A percentile compares a stretch with the other conserved stretches of the same genome.
Evolutionary conservation across 2,797 vertebrate genomes (phyloP).

Genomic region (Sebastes hubbsi): DNA sequence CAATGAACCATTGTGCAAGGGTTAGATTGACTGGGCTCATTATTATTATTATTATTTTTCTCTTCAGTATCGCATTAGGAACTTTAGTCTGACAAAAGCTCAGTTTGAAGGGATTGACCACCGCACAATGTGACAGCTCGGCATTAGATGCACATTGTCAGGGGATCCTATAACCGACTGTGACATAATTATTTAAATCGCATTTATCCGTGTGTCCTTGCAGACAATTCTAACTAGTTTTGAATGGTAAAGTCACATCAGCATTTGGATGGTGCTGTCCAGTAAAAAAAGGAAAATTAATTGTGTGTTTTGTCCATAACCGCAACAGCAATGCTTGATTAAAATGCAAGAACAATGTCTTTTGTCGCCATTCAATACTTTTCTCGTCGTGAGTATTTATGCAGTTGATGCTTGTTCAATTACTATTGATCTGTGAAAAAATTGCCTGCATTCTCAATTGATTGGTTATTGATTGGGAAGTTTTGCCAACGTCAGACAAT

Average conservation of each 20-base stretch:
- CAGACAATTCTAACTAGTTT: constrained; percentile 35
- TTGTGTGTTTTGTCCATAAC: background rate
- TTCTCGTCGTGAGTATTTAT: background rate
- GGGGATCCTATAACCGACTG: constrained; percentile 17
- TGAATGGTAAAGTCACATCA: constrained; percentile 9
- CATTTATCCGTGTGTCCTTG: constrained; percentile 6
- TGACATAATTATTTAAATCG: constrained; percentile 49
- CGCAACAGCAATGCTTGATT: constrained; percentile 12
- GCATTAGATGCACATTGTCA: constrained; percentile 40
- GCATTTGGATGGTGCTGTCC: background rate
- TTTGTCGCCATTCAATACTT: constrained; percentile 4
- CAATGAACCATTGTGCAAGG: constrained; percentile 73
- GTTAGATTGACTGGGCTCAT: constrained; percentile 67
- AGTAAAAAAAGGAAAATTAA: background rate
- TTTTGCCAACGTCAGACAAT: background rate
- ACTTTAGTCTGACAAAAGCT: constrained; percentile 46
- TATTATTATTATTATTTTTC: constrained; percentile 34
- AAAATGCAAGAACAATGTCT: background rate
- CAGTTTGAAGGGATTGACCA: constrained; percentile 52
- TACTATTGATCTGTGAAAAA: constrained; percentile 3
- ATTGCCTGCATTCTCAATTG: constrained; percentile 1
- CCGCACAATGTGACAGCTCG: constrained; percentile 16
- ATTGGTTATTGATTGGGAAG: constrained; percentile 22
- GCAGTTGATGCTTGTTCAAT: constrained; percentile 11
- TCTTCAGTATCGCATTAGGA: constrained; percentile 52